Percentiles rank a stretch among this genome's conserved stretches.
Conservation (phyloP, 2,888 invertebrate species). For the Latheticus oryzae region DNA sequence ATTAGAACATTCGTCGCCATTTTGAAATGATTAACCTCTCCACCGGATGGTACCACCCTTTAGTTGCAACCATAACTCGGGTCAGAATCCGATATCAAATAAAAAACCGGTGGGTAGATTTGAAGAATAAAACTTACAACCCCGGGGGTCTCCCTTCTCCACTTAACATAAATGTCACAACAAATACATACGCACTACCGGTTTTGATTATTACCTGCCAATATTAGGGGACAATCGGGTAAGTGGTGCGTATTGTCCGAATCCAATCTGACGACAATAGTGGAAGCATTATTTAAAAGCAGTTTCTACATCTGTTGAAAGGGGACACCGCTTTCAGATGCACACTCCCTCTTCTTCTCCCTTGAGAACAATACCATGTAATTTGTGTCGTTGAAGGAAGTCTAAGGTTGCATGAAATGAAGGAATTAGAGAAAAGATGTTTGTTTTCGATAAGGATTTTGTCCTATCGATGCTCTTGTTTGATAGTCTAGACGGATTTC, state of each 20-base stretch:
- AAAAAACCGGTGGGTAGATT: constrained; percentile 20
- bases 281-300: constrained; percentile 50
- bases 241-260: constrained; percentile 57
- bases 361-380: constrained; percentile 52
- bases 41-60: constrained; percentile 26
- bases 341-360: constrained; percentile 49
- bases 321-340: constrained; percentile 52
- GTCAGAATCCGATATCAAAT: constrained; percentile 28
- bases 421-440: constrained; percentile 56
- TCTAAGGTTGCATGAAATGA: constrained; percentile 56
- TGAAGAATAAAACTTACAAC: constrained; percentile 11
- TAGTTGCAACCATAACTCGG: constrained; percentile 13
- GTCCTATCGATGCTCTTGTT: constrained; percentile 31
- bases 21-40: constrained; percentile 40
- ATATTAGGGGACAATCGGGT: constrained; percentile 57
- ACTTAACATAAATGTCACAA: constrained; percentile 59
- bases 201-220: constrained; percentile 62
- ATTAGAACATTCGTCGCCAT: constrained; percentile 34
- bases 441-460: constrained; percentile 54
- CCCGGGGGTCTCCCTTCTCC: constrained; percentile 14
- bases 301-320: constrained; percentile 61
- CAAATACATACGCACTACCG: constrained; percentile 57
- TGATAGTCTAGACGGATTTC: constrained; percentile 27
- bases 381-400: constrained; percentile 54
- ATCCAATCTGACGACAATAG: constrained; percentile 56